Evolutionary conservation across 2,888 invertebrate genomes (phyloP).

Genomic region (Torymus auratus): DNA sequence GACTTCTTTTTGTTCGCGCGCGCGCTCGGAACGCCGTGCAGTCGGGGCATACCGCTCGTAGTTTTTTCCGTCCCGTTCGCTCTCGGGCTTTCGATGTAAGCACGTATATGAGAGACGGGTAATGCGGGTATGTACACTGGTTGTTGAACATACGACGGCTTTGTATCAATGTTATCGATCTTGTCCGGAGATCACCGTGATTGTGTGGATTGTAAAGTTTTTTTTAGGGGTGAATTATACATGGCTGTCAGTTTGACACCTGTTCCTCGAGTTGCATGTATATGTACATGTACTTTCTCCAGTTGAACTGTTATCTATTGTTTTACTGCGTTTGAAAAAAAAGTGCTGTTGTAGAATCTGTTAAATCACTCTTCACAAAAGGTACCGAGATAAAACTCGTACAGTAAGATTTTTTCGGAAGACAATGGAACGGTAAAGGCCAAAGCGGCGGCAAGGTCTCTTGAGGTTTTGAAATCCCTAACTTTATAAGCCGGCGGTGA

Average conservation of each 20-base stretch:
- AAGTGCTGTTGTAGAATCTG: too few relatives aligned
- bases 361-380: too few relatives aligned
- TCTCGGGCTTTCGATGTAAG: neutral
- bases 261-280: too few relatives aligned
- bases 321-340: too few relatives aligned
- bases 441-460: too few relatives aligned
- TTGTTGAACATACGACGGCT: conserved; percentile 18
- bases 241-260: neutral
- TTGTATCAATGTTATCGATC: conserved; percentile 39
- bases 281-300: too few relatives aligned
- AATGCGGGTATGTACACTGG: neutral
- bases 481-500: too few relatives aligned
- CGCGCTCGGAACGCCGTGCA: neutral
- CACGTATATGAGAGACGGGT: neutral
- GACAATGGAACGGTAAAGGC: too few relatives aligned
- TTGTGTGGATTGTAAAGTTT: neutral
- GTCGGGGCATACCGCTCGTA: neutral
- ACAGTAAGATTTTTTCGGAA: too few relatives aligned
- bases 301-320: too few relatives aligned
- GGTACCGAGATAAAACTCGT: too few relatives aligned
- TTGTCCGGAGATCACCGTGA: conserved; percentile 9
- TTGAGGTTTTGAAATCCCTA: too few relatives aligned
- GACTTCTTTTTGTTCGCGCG: conserved; percentile 65
- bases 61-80: conserved; percentile 9
- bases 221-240: neutral